Evolutionary conservation across 2,797 vertebrate species (phyloP).

Genomic region (Lepus oiostolus): DNA sequence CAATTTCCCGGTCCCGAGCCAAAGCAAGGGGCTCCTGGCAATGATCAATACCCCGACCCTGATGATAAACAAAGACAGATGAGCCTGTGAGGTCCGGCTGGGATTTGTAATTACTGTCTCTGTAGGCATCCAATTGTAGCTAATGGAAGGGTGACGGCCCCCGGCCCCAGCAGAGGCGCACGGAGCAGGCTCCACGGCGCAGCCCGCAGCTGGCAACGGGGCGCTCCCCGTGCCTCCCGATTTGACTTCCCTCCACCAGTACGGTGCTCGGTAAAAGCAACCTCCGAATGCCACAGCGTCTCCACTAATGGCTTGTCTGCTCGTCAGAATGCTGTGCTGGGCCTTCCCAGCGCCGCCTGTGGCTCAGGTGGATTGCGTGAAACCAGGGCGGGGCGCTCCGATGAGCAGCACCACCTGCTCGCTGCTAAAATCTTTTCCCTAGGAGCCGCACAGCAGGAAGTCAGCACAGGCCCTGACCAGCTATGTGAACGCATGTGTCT

Average conservation of each 20-base stretch:
- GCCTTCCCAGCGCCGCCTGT: accelerated
- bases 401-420: neutral
- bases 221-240: constrained; percentile 19
- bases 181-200: constrained; percentile 42
- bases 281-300: neutral
- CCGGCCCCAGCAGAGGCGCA: constrained; percentile 54
- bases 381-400: neutral
- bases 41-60: constrained; percentile 84
- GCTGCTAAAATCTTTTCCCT: accelerated
- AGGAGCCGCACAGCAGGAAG: neutral
- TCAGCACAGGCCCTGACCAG: neutral
- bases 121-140: constrained; percentile 80
- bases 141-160: constrained; percentile 80
- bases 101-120: constrained; percentile 86
- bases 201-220: constrained; percentile 28
- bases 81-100: constrained; percentile 82
- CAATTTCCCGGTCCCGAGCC: constrained; percentile 73
- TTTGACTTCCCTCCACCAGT: neutral
- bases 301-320: constrained; percentile 35
- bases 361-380: neutral
- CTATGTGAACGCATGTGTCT: neutral
- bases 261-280: accelerated
- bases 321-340: neutral
- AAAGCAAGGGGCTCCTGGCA: constrained; percentile 75
- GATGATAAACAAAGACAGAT: constrained; percentile 89